Evolutionary conservation across 2,797 vertebrate genomes (phyloP).

Genomic region (Mus minutoides): DNA sequence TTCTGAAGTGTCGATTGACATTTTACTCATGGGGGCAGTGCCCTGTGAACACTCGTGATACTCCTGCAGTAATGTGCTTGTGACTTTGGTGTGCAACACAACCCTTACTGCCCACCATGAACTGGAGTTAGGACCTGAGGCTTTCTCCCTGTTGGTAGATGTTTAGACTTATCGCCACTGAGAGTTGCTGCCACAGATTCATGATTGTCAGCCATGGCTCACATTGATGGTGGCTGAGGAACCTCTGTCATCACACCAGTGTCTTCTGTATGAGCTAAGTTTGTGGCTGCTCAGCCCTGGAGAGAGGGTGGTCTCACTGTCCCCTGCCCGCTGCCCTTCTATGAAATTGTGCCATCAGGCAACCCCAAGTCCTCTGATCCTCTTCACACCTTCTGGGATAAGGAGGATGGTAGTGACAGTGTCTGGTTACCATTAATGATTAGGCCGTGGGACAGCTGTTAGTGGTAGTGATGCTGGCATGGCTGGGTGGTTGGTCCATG

Average conservation of each 20-base stretch:
- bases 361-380: rapidly evolving
- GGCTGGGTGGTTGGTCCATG: neutral
- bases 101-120: neutral
- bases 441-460: neutral
- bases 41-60: neutral
- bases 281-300: neutral
- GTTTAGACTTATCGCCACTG: neutral
- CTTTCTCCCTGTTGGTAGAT: neutral
- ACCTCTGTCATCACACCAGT: neutral
- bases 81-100: no score
- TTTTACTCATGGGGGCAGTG: neutral
- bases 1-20: neutral
- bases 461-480: neutral
- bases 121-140: no score
- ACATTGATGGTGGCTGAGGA: neutral
- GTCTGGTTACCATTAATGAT: neutral
- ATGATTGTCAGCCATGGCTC: no score
- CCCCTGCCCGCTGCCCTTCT: neutral
- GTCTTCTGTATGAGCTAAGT: neutral
- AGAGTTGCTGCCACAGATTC: neutral
- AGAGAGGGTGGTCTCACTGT: rapidly evolving
- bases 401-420: rapidly evolving
- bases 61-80: neutral
- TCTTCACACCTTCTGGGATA: no score
- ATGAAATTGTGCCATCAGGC: neutral